Evolutionary conservation across 2,113 vertebrate species (phyloP).

Genomic region (Nothoprocta perdicaria): DNA sequence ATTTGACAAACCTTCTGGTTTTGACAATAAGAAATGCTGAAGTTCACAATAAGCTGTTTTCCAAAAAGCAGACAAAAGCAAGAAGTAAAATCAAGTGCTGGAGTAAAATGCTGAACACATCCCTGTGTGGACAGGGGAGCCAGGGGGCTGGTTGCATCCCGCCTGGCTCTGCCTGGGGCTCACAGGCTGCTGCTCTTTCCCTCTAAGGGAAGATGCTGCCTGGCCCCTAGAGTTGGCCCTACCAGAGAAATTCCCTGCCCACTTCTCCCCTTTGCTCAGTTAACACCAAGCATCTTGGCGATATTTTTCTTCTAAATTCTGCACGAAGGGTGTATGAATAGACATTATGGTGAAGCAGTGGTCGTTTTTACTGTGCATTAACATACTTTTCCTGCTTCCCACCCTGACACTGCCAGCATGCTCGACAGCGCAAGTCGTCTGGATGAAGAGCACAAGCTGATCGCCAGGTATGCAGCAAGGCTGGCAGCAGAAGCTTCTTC

Average conservation of each 20-base stretch:
- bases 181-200: not conserved
- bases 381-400: not conserved
- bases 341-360: not conserved
- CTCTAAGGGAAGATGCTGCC: not conserved
- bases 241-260: not conserved
- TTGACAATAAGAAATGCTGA: not conserved
- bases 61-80: not conserved
- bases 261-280: not conserved
- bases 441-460: conserved; percentile 97
- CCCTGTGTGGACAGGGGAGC: not conserved
- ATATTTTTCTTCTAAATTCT: not conserved
- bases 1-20: not conserved
- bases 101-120: not conserved
- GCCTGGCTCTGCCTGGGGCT: not conserved
- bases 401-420: conserved; percentile 77
- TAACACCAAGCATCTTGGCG: not conserved
- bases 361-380: accelerated
- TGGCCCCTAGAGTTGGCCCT: not conserved
- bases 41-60: not conserved
- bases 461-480: conserved; percentile 96
- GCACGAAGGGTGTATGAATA: not conserved
- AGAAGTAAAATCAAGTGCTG: not conserved
- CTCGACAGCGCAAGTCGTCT: conserved; percentile 91
- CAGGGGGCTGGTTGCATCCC: not conserved
- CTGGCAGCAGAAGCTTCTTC: conserved; percentile 92